phyloP scores from a whole-genome alignment of 2,888 invertebrate species.

The Metopia argyrocephala region DNA sequence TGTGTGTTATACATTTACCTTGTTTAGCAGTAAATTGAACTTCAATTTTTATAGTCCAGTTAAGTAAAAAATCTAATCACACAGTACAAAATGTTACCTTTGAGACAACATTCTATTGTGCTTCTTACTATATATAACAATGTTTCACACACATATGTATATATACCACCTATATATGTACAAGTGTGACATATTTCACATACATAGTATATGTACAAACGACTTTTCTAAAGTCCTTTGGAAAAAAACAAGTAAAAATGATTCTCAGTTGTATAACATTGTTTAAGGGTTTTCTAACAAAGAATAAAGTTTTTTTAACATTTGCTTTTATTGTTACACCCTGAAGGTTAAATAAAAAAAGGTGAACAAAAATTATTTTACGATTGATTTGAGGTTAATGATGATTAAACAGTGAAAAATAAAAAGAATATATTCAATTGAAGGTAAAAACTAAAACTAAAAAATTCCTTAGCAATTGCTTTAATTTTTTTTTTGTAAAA shows the following conservation, averaged over 20 bases:
- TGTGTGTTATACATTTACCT: no score
- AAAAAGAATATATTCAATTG: no score
- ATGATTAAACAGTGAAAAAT: conserved; percentile 2
- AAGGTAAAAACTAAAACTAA: background rate
- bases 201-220: no score
- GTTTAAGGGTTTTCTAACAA: background rate
- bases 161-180: background rate
- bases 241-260: background rate
- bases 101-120: background rate
- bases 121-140: background rate
- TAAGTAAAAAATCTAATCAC: conserved; percentile 43
- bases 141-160: background rate
- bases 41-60: conserved; percentile 22
- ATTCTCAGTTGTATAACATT: background rate
- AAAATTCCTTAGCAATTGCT: background rate
- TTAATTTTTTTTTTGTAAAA: no score
- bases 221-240: no score
- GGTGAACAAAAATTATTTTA: background rate
- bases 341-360: background rate
- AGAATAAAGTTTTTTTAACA: background rate
- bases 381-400: background rate
- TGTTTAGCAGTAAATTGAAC: conserved; percentile 19
- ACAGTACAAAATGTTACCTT: background rate
- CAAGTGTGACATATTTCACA: background rate
- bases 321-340: background rate